Evolutionary conservation across 2,113 vertebrate genomes (phyloP).

Genomic region (Cinclus cinclus): DNA sequence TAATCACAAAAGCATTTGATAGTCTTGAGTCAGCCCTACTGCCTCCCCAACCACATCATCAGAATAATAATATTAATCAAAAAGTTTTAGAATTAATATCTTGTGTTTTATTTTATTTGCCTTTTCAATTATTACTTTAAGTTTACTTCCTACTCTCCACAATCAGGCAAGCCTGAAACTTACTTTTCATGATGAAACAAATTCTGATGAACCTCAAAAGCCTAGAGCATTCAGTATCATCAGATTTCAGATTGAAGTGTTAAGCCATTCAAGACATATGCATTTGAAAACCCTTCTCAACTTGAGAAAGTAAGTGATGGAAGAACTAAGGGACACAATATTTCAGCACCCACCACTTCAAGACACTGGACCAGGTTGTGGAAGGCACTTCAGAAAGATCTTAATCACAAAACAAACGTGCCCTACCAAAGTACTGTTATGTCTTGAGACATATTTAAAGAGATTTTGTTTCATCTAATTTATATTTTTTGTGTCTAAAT

Average conservation of each 20-base stretch:
- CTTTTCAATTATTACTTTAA: neutral
- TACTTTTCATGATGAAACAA: neutral
- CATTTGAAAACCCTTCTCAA: neutral
- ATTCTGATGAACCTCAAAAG: neutral
- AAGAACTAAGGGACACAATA: neutral
- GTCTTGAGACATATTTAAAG: neutral
- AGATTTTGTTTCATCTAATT: neutral
- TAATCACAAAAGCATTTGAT: neutral
- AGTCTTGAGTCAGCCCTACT: neutral
- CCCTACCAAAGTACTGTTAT: neutral
- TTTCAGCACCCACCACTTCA: neutral
- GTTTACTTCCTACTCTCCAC: neutral
- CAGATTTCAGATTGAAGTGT: neutral
- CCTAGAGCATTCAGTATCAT: neutral
- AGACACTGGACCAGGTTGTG: neutral
- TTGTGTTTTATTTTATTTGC: neutral
- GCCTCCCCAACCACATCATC: neutral
- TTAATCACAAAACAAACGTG: neutral
- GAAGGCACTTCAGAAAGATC: neutral
- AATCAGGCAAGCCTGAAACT: neutral
- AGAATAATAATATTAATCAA: neutral
- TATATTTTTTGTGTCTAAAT: neutral
- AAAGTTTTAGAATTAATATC: neutral
- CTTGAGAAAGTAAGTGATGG: neutral
- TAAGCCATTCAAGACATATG: neutral